These are phyloP conservation scores for Oligia fasciuncula DNA, from an alignment of 2,888 invertebrate species.

Conservation along the genomic window DNA sequence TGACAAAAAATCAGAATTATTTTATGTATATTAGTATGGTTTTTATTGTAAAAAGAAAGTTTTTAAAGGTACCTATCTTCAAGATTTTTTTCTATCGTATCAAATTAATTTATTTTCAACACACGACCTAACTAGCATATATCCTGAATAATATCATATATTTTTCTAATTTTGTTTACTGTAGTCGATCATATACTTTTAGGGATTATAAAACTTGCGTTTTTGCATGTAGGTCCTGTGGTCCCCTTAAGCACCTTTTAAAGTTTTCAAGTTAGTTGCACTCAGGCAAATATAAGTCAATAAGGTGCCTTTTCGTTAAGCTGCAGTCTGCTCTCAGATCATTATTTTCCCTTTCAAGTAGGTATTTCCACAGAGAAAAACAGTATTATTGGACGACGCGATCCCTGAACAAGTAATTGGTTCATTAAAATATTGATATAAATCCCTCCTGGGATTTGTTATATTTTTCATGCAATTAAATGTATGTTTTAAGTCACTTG, in stretches of 20 bases:
- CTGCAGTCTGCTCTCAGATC: background rate
- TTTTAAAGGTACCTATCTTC: too few relatives aligned
- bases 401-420: slow-evolving; percentile 47
- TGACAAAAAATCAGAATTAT: too few relatives aligned
- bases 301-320: slow-evolving; percentile 10
- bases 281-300: background rate
- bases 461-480: slow-evolving; percentile 43
- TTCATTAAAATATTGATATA: slow-evolving; percentile 56
- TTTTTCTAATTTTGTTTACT: too few relatives aligned
- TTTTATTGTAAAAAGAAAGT: too few relatives aligned
- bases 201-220: too few relatives aligned
- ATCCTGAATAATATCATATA: too few relatives aligned
- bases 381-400: slow-evolving; percentile 21
- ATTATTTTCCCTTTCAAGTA: slow-evolving; percentile 35
- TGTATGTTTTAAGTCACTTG: slow-evolving; percentile 13
- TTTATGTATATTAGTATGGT: too few relatives aligned
- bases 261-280: background rate
- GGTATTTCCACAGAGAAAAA: slow-evolving; percentile 17
- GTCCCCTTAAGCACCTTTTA: background rate
- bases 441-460: slow-evolving; percentile 37
- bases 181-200: too few relatives aligned
- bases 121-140: too few relatives aligned
- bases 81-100: too few relatives aligned
- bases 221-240: too few relatives aligned
- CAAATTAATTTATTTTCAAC: too few relatives aligned